Evolutionary conservation across 92 coral and sea anemone genomes (phyloP), one percentile per base, ranked within the genome.

Genomic region (Phenganax marumi): DNA sequence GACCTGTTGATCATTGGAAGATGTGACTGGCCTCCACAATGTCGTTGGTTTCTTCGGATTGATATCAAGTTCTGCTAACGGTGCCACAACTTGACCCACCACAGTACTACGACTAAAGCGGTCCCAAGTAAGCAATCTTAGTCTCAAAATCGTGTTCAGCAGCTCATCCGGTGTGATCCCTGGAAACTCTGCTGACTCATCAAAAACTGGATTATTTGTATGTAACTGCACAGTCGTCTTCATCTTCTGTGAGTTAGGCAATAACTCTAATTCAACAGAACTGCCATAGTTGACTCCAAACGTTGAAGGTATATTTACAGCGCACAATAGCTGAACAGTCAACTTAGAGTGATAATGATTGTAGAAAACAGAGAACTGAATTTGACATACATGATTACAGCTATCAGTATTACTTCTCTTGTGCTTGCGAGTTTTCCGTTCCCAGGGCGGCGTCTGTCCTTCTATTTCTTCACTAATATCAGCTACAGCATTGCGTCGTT

Each of bases 121-220:
- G 60, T 94, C 98, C 57, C 73, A 86, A 7, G 92, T 89, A 47
- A 83, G 92, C 62, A 94, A 69, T 9, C 97, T 92, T 51, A 94
- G 76, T 10, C 89, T 91, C 63, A 94, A 86, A 52, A 89, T 89
- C 24, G 88, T 33, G 26, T 87, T 90, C 81, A 89, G 61, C 5
- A 94, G 84, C 19, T 94, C 98, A 47, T 88, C 81, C 68, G 90
- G 84, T 0, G 92, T 79, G 74, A 89, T 88, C 21, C 91, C 97
- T 49, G 93, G 79, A 86, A 94, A 94, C 87, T 92, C 98, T 62
- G 89, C 88, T 16, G 97, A 85, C 81, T 94, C 97, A 81, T 94
- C 90, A 75, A 87, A 94, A 43, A 92, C 93, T 12, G 98, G 98
- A 77, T 89, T 90, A 14, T 86, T 86, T 26, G 87, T 91, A 87